phyloP scores from a whole-genome alignment of 2,888 invertebrate genomes.

The Drymonia ruficornis region DNA sequence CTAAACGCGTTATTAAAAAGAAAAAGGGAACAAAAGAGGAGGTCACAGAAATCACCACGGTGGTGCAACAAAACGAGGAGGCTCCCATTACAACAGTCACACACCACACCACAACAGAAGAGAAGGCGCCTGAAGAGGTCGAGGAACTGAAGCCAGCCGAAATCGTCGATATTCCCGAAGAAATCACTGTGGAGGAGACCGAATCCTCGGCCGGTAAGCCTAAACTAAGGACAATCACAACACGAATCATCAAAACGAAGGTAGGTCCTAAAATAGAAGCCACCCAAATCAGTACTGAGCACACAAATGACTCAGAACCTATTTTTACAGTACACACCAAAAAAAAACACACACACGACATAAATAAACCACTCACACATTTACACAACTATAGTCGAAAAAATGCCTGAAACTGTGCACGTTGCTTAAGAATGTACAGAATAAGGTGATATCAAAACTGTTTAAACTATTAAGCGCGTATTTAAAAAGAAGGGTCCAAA shows the following conservation, averaged over 20 bases:
- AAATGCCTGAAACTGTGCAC: not conserved
- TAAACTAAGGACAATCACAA: slow-evolving; percentile 50
- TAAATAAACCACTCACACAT: not conserved
- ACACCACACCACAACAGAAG: not conserved
- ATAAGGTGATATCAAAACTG: not conserved
- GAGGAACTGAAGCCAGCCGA: not conserved
- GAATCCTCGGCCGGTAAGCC: slow-evolving; percentile 39
- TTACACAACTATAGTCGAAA: no score
- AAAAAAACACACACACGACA: no score
- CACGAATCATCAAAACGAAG: slow-evolving; percentile 36
- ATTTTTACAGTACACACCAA: no score
- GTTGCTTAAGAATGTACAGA: not conserved
- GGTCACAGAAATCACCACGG: slow-evolving; percentile 41
- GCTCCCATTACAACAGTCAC: slow-evolving; percentile 41
- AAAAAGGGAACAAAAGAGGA: slow-evolving; percentile 35
- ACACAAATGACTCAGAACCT: no score
- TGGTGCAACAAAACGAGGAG: slow-evolving; percentile 29
- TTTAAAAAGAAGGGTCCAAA: slow-evolving; percentile 11
- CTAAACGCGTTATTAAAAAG: slow-evolving; percentile 46
- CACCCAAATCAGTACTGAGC: no score
- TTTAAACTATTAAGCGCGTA: slow-evolving; percentile 2
- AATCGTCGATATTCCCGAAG: not conserved
- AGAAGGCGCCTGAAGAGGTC: not conserved
- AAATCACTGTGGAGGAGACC: not conserved
- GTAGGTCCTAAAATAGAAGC: not conserved